Conservation (phyloP, 2,797 vertebrate species). For the Paratrypauchen microcephalus region DNA sequence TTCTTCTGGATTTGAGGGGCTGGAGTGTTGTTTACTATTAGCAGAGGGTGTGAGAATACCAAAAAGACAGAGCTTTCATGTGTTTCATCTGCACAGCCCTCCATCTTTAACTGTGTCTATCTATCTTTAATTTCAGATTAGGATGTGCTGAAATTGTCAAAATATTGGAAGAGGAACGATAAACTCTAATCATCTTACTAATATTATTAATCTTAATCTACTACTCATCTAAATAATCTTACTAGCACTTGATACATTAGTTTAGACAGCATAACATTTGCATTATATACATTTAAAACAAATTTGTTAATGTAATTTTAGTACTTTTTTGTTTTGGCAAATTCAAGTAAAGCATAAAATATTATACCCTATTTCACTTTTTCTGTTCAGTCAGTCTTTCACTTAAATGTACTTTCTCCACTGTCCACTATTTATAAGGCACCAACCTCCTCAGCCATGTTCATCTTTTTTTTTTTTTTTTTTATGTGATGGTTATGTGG, state of each 20-base stretch:
- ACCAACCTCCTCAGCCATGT: no score
- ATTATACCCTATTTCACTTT: no score
- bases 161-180: neutral
- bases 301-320: no score
- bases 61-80: constrained; percentile 5
- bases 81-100: constrained; percentile 5
- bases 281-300: neutral
- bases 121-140: neutral
- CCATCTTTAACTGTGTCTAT: neutral
- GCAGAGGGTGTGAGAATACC: constrained; percentile 2
- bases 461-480: no score
- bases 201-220: no score
- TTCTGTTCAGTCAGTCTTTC: no score
- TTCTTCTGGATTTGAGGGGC: neutral
- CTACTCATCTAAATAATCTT: neutral
- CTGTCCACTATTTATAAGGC: no score
- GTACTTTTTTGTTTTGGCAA: no score
- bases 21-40: neutral
- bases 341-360: no score
- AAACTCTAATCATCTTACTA: no score
- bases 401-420: no score
- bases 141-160: neutral
- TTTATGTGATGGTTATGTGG: no score
- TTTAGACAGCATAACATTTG: neutral
- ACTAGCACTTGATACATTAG: neutral